These are phyloP conservation scores for Heteromormyrus szaboi DNA, from an alignment of 2,797 vertebrate genomes.

Conservation along the genomic window DNA sequence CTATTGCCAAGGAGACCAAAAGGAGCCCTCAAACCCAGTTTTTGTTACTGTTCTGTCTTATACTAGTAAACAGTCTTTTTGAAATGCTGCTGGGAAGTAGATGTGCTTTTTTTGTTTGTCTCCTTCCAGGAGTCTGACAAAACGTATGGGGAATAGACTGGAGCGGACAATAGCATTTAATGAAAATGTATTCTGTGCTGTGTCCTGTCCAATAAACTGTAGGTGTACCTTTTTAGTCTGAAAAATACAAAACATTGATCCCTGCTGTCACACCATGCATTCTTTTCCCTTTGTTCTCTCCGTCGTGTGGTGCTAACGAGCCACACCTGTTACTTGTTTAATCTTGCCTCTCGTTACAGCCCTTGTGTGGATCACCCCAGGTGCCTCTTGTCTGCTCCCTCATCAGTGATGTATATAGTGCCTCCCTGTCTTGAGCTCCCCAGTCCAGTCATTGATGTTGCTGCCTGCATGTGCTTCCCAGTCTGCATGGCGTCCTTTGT, in stretches of 20 bases:
- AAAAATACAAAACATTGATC: background rate
- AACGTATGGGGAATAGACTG: background rate
- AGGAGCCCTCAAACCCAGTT: background rate
- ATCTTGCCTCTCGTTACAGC: background rate
- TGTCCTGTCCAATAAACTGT: background rate
- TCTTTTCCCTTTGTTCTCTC: background rate
- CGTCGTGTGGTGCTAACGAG: background rate
- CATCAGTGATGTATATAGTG: background rate
- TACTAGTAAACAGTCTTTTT: background rate
- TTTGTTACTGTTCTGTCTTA: background rate
- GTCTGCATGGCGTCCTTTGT: background rate
- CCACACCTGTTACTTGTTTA: background rate
- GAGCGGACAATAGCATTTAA: background rate
- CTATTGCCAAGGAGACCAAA: background rate
- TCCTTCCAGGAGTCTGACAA: background rate
- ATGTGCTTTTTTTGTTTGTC: background rate
- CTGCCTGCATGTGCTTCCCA: background rate
- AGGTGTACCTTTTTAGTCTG: background rate
- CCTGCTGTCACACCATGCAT: background rate
- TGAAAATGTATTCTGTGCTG: background rate
- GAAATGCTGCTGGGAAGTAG: background rate
- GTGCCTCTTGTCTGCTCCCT: background rate
- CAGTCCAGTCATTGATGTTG: background rate
- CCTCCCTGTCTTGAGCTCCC: background rate
- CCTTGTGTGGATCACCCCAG: background rate